A percentile compares a stretch with the other conserved stretches of the same genome.
Evolutionary conservation across 2,888 invertebrate species (phyloP).

Genomic region (Germaria angustata): DNA sequence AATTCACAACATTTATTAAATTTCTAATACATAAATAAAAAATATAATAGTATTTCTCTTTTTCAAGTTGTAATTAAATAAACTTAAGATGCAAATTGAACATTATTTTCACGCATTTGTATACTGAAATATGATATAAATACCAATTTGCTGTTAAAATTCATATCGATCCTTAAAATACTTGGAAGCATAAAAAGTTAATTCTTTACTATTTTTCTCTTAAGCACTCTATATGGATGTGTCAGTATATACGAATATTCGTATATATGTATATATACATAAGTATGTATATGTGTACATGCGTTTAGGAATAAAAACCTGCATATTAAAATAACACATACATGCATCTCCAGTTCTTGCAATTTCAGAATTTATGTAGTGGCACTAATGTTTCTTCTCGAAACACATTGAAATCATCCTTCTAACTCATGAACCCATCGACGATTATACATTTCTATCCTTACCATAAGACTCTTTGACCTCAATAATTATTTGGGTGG

Average conservation of each 20-base stretch:
- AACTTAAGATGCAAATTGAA: neutral
- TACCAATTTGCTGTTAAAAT: neutral
- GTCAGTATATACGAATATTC: neutral
- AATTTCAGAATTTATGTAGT: conserved; percentile 65
- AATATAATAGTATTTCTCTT: too few relatives aligned
- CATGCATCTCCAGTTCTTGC: conserved; percentile 50
- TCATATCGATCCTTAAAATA: neutral
- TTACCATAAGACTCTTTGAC: neutral
- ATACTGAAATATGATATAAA: neutral
- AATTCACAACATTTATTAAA: too few relatives aligned
- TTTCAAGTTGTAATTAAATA: neutral
- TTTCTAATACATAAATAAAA: too few relatives aligned
- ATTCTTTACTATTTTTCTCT: conserved; percentile 7
- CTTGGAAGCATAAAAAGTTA: neutral
- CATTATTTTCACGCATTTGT: neutral
- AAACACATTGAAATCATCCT: conserved; percentile 32
- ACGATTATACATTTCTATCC: neutral
- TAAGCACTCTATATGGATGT: neutral
- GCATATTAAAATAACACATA: too few relatives aligned
- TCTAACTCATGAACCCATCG: neutral
- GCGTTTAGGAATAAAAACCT: too few relatives aligned
- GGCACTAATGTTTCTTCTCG: conserved; percentile 64
- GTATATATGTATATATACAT: too few relatives aligned
- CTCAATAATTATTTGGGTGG: conserved; percentile 31
- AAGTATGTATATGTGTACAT: too few relatives aligned